phyloP scores from a whole-genome alignment of 2,113 vertebrate genomes.

The Larimichthys polyactis region DNA sequence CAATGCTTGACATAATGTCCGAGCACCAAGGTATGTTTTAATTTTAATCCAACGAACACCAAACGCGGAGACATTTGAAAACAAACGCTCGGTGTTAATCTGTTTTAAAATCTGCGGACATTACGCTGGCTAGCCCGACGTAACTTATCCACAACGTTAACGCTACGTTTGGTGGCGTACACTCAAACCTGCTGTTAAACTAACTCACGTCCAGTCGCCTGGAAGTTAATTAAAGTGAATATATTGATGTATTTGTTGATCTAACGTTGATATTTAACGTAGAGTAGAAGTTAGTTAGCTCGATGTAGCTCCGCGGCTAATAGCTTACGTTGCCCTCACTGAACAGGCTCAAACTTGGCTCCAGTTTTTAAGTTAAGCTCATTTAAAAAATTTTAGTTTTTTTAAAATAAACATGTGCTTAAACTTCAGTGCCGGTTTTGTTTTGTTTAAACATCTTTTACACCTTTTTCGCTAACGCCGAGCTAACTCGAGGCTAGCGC shows the following conservation, averaged over 20 bases:
- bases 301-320: constrained; percentile 36
- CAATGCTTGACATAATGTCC: constrained; percentile 90
- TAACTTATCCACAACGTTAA: constrained; percentile 42
- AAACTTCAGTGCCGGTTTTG: neutral
- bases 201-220: neutral
- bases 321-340: neutral
- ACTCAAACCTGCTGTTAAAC: neutral
- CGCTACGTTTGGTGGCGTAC: constrained; percentile 61
- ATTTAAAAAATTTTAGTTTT: no score
- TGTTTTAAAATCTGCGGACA: constrained; percentile 25
- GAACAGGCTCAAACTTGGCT: neutral
- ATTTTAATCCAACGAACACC: neutral
- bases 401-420: no score
- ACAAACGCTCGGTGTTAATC: neutral
- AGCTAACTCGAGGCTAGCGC: constrained; percentile 47
- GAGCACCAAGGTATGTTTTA: constrained; percentile 86
- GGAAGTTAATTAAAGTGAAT: constrained; percentile 20
- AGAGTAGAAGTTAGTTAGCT: constrained; percentile 37
- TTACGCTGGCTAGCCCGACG: constrained; percentile 14
- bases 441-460: neutral
- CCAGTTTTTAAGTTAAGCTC: neutral
- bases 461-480: constrained; percentile 13
- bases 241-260: neutral
- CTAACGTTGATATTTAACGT: constrained; percentile 3
- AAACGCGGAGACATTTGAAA: neutral